Evolutionary conservation across 2,113 vertebrate genomes (phyloP).

Genomic region (Ailuropoda melanoleuca): DNA sequence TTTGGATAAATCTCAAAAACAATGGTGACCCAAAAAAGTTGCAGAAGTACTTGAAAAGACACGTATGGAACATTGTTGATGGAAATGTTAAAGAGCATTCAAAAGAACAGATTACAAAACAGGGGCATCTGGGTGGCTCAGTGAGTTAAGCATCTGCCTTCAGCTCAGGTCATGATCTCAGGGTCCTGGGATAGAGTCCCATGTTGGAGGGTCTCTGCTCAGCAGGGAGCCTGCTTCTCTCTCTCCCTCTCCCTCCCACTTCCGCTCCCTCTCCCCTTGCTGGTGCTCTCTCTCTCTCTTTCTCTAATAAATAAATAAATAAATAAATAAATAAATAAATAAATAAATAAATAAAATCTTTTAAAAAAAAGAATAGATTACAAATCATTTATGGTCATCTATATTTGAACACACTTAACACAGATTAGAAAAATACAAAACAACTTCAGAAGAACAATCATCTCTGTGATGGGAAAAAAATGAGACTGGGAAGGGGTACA

Average conservation of each 20-base stretch:
- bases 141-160: too few relatives aligned
- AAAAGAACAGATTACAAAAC: neutral
- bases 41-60: neutral
- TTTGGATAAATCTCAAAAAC: slow-evolving; percentile 16
- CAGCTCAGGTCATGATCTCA: too few relatives aligned
- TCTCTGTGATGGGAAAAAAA: neutral
- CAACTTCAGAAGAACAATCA: slow-evolving; percentile 21
- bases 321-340: too few relatives aligned
- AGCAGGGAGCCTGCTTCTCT: too few relatives aligned
- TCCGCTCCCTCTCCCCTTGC: too few relatives aligned
- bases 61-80: neutral
- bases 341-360: too few relatives aligned
- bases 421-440: neutral
- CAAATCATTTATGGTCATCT: slow-evolving; percentile 13
- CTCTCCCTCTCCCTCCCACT: too few relatives aligned
- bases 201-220: too few relatives aligned
- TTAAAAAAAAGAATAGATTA: neutral
- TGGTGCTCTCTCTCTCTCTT: too few relatives aligned
- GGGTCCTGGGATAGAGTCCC: too few relatives aligned
- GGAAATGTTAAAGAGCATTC: neutral
- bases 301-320: too few relatives aligned
- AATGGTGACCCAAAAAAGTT: slow-evolving; percentile 1
- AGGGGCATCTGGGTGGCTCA: neutral
- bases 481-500: neutral
- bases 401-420: neutral